Base-by-base conservation (phyloP, 1,140 invertebrate genomes). In the Cheumatopsyche charites region DNA sequence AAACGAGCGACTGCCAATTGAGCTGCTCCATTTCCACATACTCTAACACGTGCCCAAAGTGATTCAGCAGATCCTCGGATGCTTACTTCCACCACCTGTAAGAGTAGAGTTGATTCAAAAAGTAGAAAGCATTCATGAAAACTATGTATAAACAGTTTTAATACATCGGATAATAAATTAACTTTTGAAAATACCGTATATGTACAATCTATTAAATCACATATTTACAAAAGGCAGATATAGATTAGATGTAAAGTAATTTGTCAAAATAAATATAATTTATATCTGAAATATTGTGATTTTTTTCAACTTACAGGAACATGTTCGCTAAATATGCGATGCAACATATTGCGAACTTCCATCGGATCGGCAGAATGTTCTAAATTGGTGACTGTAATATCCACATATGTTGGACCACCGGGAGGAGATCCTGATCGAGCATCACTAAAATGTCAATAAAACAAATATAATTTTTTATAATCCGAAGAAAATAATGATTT, bases 1-100 rank as follows among this genome's bases (percentile, higher is more conserved):
- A 95, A 84, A 76, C 92, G 90, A 0, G 92, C 92, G 68, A 95
- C 94, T 13, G 90, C 91, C 73, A 90, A 89, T 52, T 93, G 88
- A 6, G 92, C 92, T 76, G 83, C 82, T 77, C 82, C 81, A 63
- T 82, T 80, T 0, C 79, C 81, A 1, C 81, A 78, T 0, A 85
- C 76, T 41, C 80, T 77, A 0, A 84, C 79, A 0, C 78, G 81
- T 2, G 82, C 83, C 13, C 81, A 69, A 0, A 83, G 81, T 0
- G 82, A 81, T 7, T 85, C 82, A 6, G 78, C 78, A n/a, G 75
- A 7, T 75, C 79, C 55, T 73, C 77, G 82, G 79, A 83, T 49
- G 80, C 80, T 9, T 77, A 79, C 55, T n/a, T 76, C 72, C 3
- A 84, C 80, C 0, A 75, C 73, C 75, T 75, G 47, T 0, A 70